Evolutionary conservation across 2,888 invertebrate species (phyloP), one percentile per base, ranked within the genome.

Genomic region (Ormyrus thymus): DNA sequence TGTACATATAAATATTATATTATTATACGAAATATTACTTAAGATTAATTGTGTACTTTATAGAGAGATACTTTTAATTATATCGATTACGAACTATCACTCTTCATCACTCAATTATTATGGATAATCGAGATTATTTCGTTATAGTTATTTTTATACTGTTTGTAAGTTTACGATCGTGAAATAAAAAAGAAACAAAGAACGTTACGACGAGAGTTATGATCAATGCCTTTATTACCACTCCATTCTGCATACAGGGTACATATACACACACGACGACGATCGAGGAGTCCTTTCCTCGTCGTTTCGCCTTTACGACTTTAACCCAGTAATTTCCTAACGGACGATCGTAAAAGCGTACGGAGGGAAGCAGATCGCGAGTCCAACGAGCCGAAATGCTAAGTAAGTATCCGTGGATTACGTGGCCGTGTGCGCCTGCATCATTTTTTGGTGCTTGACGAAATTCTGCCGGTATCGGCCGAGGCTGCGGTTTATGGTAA

Each of bases 121-220:
- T 75, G 58, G 78, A 82, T 83, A 83, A 82, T 81, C 82, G 82
- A 85, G 81, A 82, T 82, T 83, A 82, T 81, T 83, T 82, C 83
- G 84, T 84, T 84, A 83, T 84, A 82, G 82, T 83, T 85, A 86
- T 85, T 87, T 87, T 86, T 85, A 79, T 85, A 86, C 84, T 83
- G 82, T 83, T 85, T 86, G 83, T 85, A 86, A 85, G 84, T 85
- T 74, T 79, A 82, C 77, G 76, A 83, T 83, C 82, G 82, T 83
- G 69, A 84, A 86, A 85, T 84, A 86, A 85, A 81, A 59, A 62
- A 68, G 66, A 53, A 59, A 15, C 6, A 56, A 65, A 13, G 55
- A 76, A 82, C 80, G 81, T 85, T 84, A 82, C 81, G 73, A 81
- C 82, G 48, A 74, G 73, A 59, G 56, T 73, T 68, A 78, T 62